These are phyloP conservation scores for Drosophila greeni DNA, from an alignment of 2,888 invertebrate genomes.

Conservation along the genomic window DNA sequence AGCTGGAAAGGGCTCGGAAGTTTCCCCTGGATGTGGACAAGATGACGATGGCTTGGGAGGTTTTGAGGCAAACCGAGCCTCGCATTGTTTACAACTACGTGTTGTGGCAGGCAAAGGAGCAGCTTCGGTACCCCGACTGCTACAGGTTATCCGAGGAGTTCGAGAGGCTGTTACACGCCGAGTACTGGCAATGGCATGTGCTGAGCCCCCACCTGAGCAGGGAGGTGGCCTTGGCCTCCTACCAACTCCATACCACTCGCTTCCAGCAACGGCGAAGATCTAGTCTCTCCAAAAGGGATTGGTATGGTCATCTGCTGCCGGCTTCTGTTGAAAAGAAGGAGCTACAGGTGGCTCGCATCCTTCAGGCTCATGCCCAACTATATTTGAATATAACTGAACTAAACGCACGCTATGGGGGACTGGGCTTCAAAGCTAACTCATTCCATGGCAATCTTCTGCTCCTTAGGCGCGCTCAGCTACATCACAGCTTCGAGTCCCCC, in stretches of 20 bases:
- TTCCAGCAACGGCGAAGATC: constrained; percentile 70
- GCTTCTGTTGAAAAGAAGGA: constrained; percentile 64
- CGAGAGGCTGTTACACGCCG: constrained; percentile 67
- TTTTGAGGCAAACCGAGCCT: constrained; percentile 62
- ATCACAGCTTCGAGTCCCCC: constrained; percentile 54
- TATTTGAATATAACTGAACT: constrained; percentile 60
- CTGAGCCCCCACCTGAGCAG: constrained; percentile 57
- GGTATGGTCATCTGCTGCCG: constrained; percentile 67
- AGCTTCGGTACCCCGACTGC: constrained; percentile 60
- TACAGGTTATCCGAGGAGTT: constrained; percentile 69
- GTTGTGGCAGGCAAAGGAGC: constrained; percentile 71
- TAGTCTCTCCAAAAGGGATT: constrained; percentile 56
- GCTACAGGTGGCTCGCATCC: constrained; percentile 68
- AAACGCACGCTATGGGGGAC: constrained; percentile 37
- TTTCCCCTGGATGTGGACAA: constrained; percentile 60
- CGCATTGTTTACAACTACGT: constrained; percentile 73
- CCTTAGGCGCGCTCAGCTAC: constrained; percentile 56
- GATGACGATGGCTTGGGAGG: constrained; percentile 53
- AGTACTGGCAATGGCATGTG: constrained; percentile 76
- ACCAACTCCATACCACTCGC: constrained; percentile 73
- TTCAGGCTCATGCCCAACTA: constrained; percentile 66
- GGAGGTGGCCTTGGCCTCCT: constrained; percentile 73
- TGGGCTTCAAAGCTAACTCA: constrained; percentile 30
- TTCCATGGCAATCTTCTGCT: constrained; percentile 66
- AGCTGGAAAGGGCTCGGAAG: constrained; percentile 62